Conservation (phyloP, 2,797 vertebrate genomes). For the Clangula hyemalis region DNA sequence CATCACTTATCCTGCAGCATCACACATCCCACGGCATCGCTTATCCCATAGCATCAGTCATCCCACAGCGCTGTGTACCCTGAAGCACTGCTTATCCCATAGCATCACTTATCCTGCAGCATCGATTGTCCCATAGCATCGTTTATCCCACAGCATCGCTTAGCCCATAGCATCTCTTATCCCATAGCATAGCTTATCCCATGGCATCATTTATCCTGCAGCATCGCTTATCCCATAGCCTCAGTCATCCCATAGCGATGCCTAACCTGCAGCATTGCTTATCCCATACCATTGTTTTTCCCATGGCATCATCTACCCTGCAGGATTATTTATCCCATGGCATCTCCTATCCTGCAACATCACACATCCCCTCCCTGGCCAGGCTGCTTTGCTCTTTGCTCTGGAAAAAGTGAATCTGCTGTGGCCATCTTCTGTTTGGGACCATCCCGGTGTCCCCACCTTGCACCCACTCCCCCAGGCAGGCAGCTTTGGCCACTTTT, state of each 20-base stretch:
- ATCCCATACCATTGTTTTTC: background rate
- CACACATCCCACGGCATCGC: background rate
- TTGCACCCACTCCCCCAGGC: accelerated
- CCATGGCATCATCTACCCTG: background rate
- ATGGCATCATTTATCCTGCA: too few species aligned
- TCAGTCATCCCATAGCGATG: background rate
- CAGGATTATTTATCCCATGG: background rate
- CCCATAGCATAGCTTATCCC: background rate
- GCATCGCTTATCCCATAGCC: background rate
- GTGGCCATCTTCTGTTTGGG: accelerated
- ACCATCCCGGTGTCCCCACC: too few species aligned
- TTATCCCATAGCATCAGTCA: background rate
- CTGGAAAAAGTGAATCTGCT: background rate
- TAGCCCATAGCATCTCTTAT: background rate
- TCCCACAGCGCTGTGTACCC: background rate
- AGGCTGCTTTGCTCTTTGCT: background rate
- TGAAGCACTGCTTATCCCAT: background rate
- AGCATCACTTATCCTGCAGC: background rate
- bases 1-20: background rate
- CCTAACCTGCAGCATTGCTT: background rate
- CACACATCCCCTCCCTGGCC: too few species aligned
- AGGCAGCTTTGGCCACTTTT: accelerated
- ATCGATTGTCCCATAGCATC: background rate
- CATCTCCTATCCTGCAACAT: background rate
- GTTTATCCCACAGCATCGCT: background rate